phyloP scores from a whole-genome alignment of 2,888 invertebrate genomes.

The Stegana nigrithorax region DNA sequence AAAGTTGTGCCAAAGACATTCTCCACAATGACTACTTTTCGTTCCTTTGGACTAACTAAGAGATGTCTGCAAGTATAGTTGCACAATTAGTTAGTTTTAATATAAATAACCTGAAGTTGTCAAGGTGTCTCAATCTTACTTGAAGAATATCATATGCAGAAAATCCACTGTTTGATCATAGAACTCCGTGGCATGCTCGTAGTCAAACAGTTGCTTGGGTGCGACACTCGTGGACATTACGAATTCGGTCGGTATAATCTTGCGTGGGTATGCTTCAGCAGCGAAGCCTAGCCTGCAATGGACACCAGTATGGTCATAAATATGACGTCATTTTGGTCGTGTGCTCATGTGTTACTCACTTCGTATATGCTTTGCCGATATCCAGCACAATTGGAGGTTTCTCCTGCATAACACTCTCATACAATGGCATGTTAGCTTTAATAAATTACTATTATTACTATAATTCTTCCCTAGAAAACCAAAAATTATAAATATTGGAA shows the following conservation, averaged over 20 bases:
- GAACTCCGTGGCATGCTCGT: constrained; percentile 76
- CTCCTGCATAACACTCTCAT: constrained; percentile 86
- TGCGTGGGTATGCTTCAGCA: constrained; percentile 88
- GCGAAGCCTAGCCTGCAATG: constrained; percentile 87
- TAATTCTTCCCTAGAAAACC: too few species aligned
- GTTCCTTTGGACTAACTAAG: constrained; percentile 91
- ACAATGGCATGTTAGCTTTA: constrained; percentile 76
- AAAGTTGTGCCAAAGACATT: constrained; percentile 85
- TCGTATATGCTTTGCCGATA: constrained; percentile 90
- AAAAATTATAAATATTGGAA: too few species aligned
- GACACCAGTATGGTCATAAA: constrained; percentile 15
- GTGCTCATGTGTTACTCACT: constrained; percentile 73
- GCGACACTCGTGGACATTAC: constrained; percentile 75
- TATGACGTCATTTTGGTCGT: constrained; percentile 40
- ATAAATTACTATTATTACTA: too few species aligned
- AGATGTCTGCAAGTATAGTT: constrained; percentile 83
- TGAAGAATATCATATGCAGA: constrained; percentile 88
- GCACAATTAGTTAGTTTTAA: not conserved
- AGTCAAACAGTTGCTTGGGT: constrained; percentile 75
- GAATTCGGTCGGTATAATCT: constrained; percentile 85
- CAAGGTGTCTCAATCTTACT: constrained; percentile 74
- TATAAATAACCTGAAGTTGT: not conserved
- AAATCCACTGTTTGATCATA: constrained; percentile 90
- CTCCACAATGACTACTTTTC: constrained; percentile 92
- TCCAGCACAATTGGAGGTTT: constrained; percentile 92